phyloP scores from a whole-genome alignment of 2,888 invertebrate species.

The Elysia crispata region DNA sequence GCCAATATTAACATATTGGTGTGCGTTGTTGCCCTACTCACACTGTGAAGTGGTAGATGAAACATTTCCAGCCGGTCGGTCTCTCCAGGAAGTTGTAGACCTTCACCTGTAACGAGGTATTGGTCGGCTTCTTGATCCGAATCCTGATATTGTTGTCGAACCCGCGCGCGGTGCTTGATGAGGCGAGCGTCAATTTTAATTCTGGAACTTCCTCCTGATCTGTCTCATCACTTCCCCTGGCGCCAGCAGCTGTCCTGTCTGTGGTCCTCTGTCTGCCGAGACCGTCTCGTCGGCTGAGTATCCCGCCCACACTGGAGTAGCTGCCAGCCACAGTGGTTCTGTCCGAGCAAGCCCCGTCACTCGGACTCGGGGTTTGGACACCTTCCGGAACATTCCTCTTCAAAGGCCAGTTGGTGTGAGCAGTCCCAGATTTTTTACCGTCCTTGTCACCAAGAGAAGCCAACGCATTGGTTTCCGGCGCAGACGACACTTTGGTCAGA shows the following conservation, averaged over 20 bases:
- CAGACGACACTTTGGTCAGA: too few species aligned
- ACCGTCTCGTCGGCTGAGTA: background rate
- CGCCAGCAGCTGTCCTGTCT: background rate
- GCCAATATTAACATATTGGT: too few species aligned
- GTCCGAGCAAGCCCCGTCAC: too few species aligned
- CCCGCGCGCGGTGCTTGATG: slow-evolving; percentile 29
- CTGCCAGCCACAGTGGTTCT: background rate
- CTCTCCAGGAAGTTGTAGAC: slow-evolving; percentile 90
- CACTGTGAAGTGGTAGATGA: slow-evolving; percentile 89
- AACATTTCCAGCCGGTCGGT: slow-evolving; percentile 89
- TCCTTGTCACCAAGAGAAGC: background rate
- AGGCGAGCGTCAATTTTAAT: slow-evolving; percentile 2
- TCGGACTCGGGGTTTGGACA: too few species aligned
- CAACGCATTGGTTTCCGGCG: too few species aligned
- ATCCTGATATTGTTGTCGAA: slow-evolving; percentile 45
- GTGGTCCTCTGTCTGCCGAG: background rate
- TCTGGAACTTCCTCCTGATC: background rate
- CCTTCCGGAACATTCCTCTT: too few species aligned
- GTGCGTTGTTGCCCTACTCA: slow-evolving; percentile 82
- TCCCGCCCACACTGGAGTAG: background rate
- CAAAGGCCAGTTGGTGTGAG: too few species aligned
- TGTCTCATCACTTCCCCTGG: slow-evolving; percentile 3
- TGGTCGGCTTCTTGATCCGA: slow-evolving; percentile 38
- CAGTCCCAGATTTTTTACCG: background rate
- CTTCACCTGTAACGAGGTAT: slow-evolving; percentile 81